phyloP scores from a whole-genome alignment of 2,797 vertebrate genomes.

The Pseudocheirus occidentalis region DNA sequence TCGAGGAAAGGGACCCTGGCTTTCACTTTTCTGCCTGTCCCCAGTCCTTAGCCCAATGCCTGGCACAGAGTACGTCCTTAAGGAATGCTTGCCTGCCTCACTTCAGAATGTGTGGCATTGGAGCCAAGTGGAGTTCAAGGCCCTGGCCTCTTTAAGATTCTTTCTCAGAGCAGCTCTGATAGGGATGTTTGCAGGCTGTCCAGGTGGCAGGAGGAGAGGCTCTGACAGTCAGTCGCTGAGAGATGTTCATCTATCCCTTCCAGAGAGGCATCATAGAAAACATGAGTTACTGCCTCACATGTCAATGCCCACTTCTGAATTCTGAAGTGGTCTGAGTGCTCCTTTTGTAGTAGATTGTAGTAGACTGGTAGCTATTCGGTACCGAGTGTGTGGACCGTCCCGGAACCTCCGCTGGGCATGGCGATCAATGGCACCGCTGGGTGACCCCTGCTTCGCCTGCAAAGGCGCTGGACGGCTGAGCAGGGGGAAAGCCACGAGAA shows the following conservation, averaged over 20 bases:
- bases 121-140: too few relatives aligned
- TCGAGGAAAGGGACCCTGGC: neutral
- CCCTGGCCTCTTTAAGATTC: too few relatives aligned
- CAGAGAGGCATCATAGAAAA: too few relatives aligned
- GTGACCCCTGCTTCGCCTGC: neutral
- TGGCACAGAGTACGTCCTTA: neutral
- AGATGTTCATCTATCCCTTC: too few relatives aligned
- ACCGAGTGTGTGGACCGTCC: neutral
- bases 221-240: neutral
- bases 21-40: neutral
- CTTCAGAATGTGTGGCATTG: neutral
- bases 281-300: too few relatives aligned
- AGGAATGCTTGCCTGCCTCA: neutral
- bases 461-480: accelerated
- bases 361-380: neutral
- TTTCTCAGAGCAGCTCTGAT: neutral
- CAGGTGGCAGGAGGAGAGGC: neutral
- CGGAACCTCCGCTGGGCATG: too few relatives aligned
- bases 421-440: neutral
- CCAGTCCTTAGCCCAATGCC: too few relatives aligned
- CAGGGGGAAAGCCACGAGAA: neutral
- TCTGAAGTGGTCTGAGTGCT: neutral
- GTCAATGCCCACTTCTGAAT: neutral
- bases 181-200: neutral
- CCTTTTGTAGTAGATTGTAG: neutral